Conservation (phyloP, 2,888 invertebrate genomes). For the Halictus ligatus region DNA sequence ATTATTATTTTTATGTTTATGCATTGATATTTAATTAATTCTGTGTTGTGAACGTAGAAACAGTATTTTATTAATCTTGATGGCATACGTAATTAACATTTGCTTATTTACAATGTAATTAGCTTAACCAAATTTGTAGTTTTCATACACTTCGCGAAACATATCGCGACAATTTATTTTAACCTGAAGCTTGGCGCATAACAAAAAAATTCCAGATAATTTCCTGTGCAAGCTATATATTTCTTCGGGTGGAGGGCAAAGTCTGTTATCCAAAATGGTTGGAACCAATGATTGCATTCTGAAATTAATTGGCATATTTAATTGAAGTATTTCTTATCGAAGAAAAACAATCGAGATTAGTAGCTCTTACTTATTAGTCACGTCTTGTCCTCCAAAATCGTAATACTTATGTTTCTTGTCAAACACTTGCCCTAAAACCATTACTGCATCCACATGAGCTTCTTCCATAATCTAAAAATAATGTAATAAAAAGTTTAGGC, state of each 20-base stretch:
- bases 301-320: conserved; percentile 45
- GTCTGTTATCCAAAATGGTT: conserved; percentile 95
- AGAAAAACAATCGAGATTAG: conserved; percentile 23
- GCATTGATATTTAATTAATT: neutral
- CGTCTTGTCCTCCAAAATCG: conserved; percentile 94
- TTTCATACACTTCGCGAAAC: conserved; percentile 91
- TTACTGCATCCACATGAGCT: conserved; percentile 97
- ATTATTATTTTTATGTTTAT: neutral
- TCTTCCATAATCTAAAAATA: conserved; percentile 92
- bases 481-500: neutral
- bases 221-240: conserved; percentile 99
- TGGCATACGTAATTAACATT: conserved; percentile 18
- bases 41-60: neutral
- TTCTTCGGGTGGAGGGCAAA: conserved; percentile 99
- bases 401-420: conserved; percentile 90
- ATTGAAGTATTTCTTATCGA: neutral
- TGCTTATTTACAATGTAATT: conserved; percentile 15
- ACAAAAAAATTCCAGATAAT: conserved; percentile 96
- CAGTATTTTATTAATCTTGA: neutral
- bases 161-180: conserved; percentile 93
- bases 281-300: conserved; percentile 94
- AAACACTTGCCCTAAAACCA: conserved; percentile 98
- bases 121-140: conserved; percentile 86
- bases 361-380: conserved; percentile 78
- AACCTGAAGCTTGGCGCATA: conserved; percentile 94